Percentiles rank a stretch among this genome's conserved stretches.
These are phyloP conservation scores for Aleadryas rufinucha DNA, from an alignment of 2,113 vertebrate species.

Conservation along the genomic window DNA sequence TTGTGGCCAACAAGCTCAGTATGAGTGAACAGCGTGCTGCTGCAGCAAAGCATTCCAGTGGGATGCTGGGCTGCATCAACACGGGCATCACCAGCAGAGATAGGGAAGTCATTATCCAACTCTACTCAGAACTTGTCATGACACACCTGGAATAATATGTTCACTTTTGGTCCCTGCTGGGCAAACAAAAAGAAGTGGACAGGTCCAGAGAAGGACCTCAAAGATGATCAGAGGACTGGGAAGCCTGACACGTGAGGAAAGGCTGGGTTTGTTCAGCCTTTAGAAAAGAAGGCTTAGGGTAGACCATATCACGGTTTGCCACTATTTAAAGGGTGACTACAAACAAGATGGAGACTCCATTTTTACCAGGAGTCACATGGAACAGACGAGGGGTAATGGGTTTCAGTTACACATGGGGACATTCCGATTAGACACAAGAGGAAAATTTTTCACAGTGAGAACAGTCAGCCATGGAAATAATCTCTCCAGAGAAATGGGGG, in stretches of 20 bases:
- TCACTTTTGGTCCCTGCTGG: not conserved
- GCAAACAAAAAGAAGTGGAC: not conserved
- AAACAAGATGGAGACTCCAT: too few species aligned
- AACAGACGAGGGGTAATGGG: fast-evolving
- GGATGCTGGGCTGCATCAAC: not conserved
- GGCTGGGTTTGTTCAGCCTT: not conserved
- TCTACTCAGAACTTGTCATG: fast-evolving
- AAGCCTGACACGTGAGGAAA: not conserved
- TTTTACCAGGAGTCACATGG: not conserved
- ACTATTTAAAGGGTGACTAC: not conserved
- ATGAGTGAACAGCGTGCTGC: not conserved
- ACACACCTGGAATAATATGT: not conserved
- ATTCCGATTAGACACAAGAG: not conserved
- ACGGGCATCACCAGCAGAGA: not conserved
- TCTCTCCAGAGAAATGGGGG: not conserved
- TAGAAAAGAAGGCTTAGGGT: not conserved
- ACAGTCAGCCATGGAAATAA: not conserved
- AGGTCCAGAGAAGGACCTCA: not conserved
- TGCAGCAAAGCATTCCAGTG: not conserved
- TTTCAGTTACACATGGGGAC: not conserved
- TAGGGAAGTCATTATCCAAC: not conserved
- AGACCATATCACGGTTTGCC: too few species aligned
- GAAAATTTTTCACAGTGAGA: not conserved
- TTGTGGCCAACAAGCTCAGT: not conserved
- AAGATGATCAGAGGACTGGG: not conserved